These are phyloP conservation scores for Ceyx erithaca DNA, from an alignment of 2,797 vertebrate genomes.

Conservation along the genomic window DNA sequence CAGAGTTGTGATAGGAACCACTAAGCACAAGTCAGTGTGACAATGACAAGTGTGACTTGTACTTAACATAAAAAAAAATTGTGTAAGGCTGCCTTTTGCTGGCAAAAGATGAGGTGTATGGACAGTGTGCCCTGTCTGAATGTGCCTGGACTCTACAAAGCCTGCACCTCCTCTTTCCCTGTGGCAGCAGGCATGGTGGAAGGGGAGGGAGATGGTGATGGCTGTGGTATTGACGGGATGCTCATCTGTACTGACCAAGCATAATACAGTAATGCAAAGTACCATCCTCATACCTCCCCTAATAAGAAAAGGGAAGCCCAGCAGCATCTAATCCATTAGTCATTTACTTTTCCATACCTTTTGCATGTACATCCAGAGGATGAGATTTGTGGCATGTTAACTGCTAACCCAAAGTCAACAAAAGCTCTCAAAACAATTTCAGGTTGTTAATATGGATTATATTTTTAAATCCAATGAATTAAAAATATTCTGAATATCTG, in stretches of 20 bases:
- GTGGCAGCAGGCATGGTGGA: not conserved
- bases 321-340: not conserved
- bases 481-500: not conserved
- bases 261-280: not conserved
- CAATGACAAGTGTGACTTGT: not conserved
- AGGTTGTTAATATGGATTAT: not conserved
- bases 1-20: not conserved
- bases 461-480: not conserved
- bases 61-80: not conserved
- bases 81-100: not conserved
- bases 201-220: not conserved
- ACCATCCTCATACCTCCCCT: not conserved
- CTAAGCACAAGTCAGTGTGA: fast-evolving
- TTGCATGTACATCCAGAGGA: not conserved
- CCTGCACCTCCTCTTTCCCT: not conserved
- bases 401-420: not conserved
- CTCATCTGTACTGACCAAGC: not conserved
- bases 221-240: not conserved
- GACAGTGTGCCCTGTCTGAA: not conserved
- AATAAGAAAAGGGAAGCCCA: not conserved
- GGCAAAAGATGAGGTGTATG: not conserved
- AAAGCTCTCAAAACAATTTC: not conserved
- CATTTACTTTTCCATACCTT: not conserved
- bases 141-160: not conserved
- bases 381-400: not conserved